Evolutionary conservation across 1,140 invertebrate species (phyloP).

Genomic region (Spodoptera frugiperda): DNA sequence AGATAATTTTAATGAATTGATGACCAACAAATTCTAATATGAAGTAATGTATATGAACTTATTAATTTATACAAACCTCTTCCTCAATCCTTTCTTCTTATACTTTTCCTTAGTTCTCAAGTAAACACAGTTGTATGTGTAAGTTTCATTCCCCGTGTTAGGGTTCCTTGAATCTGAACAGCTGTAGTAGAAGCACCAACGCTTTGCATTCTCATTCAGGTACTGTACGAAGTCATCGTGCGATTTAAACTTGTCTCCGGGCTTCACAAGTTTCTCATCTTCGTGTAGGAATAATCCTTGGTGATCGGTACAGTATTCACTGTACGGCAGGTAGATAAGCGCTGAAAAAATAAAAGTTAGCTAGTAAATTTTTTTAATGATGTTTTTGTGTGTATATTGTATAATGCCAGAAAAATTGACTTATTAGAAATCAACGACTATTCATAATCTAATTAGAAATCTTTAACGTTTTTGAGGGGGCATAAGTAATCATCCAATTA

Average conservation of each 20-base stretch:
- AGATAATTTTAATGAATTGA: too few species aligned
- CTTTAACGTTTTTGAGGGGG: too few species aligned
- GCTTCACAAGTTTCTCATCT: conserved; percentile 56
- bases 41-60: too few species aligned
- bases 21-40: too few species aligned
- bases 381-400: neutral
- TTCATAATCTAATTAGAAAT: too few species aligned
- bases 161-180: conserved; percentile 50
- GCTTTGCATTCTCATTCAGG: conserved; percentile 56
- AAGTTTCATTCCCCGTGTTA: conserved; percentile 49
- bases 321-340: conserved; percentile 22
- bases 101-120: conserved; percentile 52
- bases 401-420: neutral
- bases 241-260: conserved; percentile 56
- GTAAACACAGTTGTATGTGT: conserved; percentile 53
- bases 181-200: conserved; percentile 59
- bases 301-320: conserved; percentile 47
- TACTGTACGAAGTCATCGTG: conserved; percentile 55
- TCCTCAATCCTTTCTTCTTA: conserved; percentile 49
- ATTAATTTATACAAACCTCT: conserved; percentile 44
- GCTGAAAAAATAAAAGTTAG: neutral
- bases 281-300: conserved; percentile 44
- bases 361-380: neutral
- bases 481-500: too few species aligned
- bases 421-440: too few species aligned